Conservation (phyloP, 2,888 invertebrate genomes). For the Drosophila trichaetosa region DNA sequence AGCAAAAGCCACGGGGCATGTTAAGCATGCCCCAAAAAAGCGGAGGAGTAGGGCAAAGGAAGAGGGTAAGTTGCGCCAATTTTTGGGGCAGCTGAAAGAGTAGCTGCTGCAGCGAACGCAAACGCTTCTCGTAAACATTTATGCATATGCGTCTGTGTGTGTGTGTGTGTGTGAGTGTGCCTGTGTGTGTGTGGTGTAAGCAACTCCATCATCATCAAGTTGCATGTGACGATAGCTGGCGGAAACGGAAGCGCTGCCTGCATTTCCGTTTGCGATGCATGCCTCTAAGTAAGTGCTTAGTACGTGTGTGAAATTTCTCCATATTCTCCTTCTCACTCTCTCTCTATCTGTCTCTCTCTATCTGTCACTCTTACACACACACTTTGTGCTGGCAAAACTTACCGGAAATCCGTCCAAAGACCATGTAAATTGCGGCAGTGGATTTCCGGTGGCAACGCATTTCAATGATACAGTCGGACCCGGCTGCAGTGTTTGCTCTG, state of each 20-base stretch:
- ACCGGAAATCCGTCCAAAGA: slow-evolving; percentile 94
- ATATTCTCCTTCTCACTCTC: background rate
- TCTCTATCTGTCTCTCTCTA: background rate
- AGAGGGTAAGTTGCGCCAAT: background rate
- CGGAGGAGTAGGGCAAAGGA: no score
- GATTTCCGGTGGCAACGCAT: slow-evolving; percentile 97
- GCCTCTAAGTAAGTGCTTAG: slow-evolving; percentile 56
- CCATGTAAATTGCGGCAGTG: slow-evolving; percentile 96
- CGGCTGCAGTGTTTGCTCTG: slow-evolving; percentile 95
- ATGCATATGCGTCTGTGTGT: slow-evolving; percentile 44
- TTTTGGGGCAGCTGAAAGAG: slow-evolving; percentile 3
- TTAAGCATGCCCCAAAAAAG: slow-evolving; percentile 26
- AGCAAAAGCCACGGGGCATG: slow-evolving; percentile 40
- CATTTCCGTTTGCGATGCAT: slow-evolving; percentile 62
- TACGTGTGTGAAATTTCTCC: slow-evolving; percentile 33
- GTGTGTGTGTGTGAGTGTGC: background rate
- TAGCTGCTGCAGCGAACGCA: slow-evolving; percentile 17
- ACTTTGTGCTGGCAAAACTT: slow-evolving; percentile 83
- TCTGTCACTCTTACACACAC: slow-evolving; percentile 1
- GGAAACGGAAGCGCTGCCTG: slow-evolving; percentile 74
- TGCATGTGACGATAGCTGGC: slow-evolving; percentile 40
- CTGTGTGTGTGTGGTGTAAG: slow-evolving; percentile 8
- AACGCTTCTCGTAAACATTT: slow-evolving; percentile 59
- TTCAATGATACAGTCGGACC: slow-evolving; percentile 96
- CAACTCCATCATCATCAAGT: slow-evolving; percentile 44